A percentile compares a stretch with the other conserved stretches of the same genome.
Evolutionary conservation across 2,888 invertebrate species (phyloP).

Genomic region (Pyrrhia umbra): DNA sequence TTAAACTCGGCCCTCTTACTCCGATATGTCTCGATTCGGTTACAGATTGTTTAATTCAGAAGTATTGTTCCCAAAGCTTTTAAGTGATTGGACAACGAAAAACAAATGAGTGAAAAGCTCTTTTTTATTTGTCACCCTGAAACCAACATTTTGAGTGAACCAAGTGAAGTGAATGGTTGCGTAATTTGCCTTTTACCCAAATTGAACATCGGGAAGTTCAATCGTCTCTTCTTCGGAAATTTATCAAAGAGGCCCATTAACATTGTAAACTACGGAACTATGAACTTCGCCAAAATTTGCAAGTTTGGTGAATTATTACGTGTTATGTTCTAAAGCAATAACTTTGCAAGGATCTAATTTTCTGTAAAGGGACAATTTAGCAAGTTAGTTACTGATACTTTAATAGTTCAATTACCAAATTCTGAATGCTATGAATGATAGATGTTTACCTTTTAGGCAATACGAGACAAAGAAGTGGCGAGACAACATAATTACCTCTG

Average conservation of each 20-base stretch:
- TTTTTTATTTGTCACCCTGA: conserved; percentile 56
- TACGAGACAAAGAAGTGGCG: neutral
- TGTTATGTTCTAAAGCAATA: conserved; percentile 14
- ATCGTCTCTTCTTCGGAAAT: conserved; percentile 32
- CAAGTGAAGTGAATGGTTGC: conserved; percentile 39
- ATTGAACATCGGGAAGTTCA: conserved; percentile 51
- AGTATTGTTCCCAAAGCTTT: conserved; percentile 53
- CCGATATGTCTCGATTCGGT: conserved; percentile 39
- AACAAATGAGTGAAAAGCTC: conserved; percentile 58
- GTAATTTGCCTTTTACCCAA: conserved; percentile 56
- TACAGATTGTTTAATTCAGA: conserved; percentile 59
- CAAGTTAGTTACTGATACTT: conserved; percentile 5
- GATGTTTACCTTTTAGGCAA: neutral
- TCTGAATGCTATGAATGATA: conserved; percentile 5
- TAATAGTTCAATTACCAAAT: conserved; percentile 20
- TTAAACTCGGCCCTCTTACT: conserved; percentile 30
- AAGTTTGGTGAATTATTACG: conserved; percentile 30
- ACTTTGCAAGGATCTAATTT: conserved; percentile 24
- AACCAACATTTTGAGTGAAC: conserved; percentile 47
- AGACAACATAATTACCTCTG: neutral
- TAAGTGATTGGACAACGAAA: conserved; percentile 62
- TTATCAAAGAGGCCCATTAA: conserved; percentile 47
- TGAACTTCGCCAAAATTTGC: conserved; percentile 22
- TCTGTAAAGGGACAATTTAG: conserved; percentile 13
- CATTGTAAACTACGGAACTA: conserved; percentile 36